These are phyloP conservation scores for Neolamprologus sp. DNA, from an alignment of 2,113 vertebrate species.

Conservation along the genomic window DNA sequence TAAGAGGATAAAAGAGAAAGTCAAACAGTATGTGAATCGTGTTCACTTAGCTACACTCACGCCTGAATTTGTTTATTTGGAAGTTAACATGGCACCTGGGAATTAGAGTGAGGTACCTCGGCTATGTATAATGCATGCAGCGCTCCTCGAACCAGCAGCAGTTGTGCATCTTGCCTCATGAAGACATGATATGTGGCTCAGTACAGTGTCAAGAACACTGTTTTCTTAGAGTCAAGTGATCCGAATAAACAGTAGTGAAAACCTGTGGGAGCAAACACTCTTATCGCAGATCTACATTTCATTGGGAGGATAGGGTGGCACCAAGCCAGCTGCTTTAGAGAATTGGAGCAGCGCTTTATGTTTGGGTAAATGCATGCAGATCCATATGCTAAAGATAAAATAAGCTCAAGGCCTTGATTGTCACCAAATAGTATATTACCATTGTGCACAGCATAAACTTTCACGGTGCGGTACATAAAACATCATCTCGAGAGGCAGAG, in stretches of 20 bases:
- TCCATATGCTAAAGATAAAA: constrained; percentile 34
- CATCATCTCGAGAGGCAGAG: neutral
- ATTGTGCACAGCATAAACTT: neutral
- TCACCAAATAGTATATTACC: neutral
- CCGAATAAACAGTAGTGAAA: constrained; percentile 42
- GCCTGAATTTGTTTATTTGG: constrained; percentile 1
- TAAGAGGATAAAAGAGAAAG: neutral
- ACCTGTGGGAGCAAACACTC: constrained; percentile 38
- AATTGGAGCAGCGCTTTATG: constrained; percentile 11
- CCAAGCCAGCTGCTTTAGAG: constrained; percentile 39
- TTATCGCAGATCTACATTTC: constrained; percentile 57
- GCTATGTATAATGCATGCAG: constrained; percentile 28
- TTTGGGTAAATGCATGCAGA: constrained; percentile 28
- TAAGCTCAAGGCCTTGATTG: constrained; percentile 3
- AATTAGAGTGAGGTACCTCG: neutral
- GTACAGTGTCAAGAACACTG: constrained; percentile 12
- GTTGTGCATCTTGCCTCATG: neutral
- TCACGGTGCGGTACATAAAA: neutral
- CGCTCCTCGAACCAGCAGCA: neutral
- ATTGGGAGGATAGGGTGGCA: constrained; percentile 41
- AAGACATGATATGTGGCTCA: neutral
- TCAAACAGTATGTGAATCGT: neutral
- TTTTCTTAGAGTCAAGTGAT: constrained; percentile 47
- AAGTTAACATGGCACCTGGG: constrained; percentile 20
- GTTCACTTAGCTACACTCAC: neutral